Evolutionary conservation across 2,113 vertebrate species (phyloP), one percentile per base, ranked within the genome.

Genomic region (Misgurnus anguillicaudatus): DNA sequence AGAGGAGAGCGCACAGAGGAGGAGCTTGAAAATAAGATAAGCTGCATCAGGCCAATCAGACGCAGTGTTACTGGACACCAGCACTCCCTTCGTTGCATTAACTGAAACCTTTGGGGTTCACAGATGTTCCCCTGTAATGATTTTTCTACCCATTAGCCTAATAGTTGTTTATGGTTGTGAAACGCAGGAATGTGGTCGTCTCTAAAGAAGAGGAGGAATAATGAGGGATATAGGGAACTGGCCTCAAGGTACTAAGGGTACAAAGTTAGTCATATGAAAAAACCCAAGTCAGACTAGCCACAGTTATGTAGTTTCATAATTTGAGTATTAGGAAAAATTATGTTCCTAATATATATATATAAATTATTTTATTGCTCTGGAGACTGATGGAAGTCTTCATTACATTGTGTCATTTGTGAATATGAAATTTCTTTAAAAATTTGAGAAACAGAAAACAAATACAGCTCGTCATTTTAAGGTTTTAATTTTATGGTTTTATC

Each of bases 121-220:
- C 86, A 87, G 81, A 87, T 85, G 82, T 83, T 83, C 75, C 47
- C 48, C 47, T 71, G 24, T 85, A 87, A 87, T 85, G 80, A 85
- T 83, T 83, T 86, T 79, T 85, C 74, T 82, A 78, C 65, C 77
- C 83, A 83, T 87, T 87, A 87, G 82, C 57, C 53, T 85, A 87
- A 85, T 82, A 81, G 83, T 85, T 87, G 83, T 87, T 87, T 85
- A 87, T 72, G 85, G 85, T 74, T 83, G 81, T 85, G 83, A 87
- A 87, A 87, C 70, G 2, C 77, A 85, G 85, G 85, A 87, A 87
- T 87, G 85, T 64, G 55, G 75, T 65, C 67, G 51, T 69, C 45
- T 79, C 38, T 4, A 45, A 73, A 73, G 31, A 62, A 6, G 10
- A 39, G 14, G 68, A 24, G 45, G 67, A 58, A 38, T 19, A 64